Evolutionary conservation across 1,140 invertebrate genomes (phyloP).

Genomic region (Paralvinella palmiformis): DNA sequence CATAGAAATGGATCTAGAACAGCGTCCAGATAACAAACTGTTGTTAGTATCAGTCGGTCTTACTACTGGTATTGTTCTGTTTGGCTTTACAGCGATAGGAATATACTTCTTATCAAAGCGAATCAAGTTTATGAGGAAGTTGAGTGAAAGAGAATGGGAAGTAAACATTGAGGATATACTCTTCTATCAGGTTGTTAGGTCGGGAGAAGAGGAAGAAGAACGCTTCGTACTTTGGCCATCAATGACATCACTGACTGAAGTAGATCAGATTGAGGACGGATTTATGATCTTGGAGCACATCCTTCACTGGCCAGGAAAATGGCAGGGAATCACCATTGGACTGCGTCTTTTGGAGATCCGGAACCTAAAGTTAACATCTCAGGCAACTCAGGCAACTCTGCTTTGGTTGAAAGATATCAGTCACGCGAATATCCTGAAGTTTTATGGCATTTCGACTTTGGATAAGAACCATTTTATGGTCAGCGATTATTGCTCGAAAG

Average conservation of each 20-base stretch:
- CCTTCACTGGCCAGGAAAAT: slow-evolving; percentile 37
- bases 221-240: background rate
- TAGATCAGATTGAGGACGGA: slow-evolving; percentile 22
- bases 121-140: no score
- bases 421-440: slow-evolving; percentile 27
- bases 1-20: no score
- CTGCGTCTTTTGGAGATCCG: slow-evolving; percentile 23
- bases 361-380: slow-evolving; percentile 3
- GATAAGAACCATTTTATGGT: slow-evolving; percentile 24
- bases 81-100: no score
- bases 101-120: no score
- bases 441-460: slow-evolving; percentile 32
- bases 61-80: no score
- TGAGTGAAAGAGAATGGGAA: slow-evolving; percentile 31
- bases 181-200: background rate
- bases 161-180: slow-evolving; percentile 33
- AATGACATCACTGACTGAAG: background rate
- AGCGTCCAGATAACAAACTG: no score
- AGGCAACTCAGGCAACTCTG: background rate
- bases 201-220: background rate
- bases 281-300: slow-evolving; percentile 25
- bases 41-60: no score
- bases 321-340: slow-evolving; percentile 23
- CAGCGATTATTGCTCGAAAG: slow-evolving; percentile 26
- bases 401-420: slow-evolving; percentile 6